Conservation (phyloP, 2,888 invertebrate species). For the Argynnis bischoffii region DNA sequence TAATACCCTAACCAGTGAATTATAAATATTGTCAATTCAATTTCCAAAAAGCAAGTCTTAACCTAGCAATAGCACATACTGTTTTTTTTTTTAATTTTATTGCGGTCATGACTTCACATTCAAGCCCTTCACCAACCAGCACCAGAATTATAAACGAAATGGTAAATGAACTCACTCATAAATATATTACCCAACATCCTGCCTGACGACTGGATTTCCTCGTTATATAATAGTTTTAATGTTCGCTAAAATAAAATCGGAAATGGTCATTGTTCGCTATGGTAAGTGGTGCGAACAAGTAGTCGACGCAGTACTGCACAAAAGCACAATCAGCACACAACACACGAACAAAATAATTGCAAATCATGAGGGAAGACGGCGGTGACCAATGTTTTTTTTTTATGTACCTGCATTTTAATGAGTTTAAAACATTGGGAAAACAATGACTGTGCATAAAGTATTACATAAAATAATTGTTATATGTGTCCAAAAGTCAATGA, state of each 20-base stretch:
- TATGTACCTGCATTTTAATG: conserved; percentile 35
- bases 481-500: conserved; percentile 47
- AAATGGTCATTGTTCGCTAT: conserved; percentile 61
- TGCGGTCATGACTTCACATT: conserved; percentile 6
- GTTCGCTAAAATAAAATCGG: conserved; percentile 70
- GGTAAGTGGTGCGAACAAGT: conserved; percentile 49
- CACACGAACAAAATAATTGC: conserved; percentile 48
- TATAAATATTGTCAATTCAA: neutral
- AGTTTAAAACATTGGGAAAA: conserved; percentile 47
- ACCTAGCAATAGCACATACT: neutral
- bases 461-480: conserved; percentile 39
- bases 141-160: conserved; percentile 75
- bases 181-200: conserved; percentile 60
- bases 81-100: neutral
- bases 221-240: conserved; percentile 60
- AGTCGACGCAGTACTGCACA: conserved; percentile 50
- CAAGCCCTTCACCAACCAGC: conserved; percentile 61
- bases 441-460: conserved; percentile 58
- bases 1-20: conserved; percentile 6
- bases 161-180: conserved; percentile 75
- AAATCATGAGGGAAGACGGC: conserved; percentile 52
- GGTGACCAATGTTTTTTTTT: conserved; percentile 44
- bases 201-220: conserved; percentile 48
- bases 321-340: conserved; percentile 55
- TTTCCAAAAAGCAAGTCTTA: conserved; percentile 8